Evolutionary conservation across 2,797 vertebrate genomes (phyloP).

Genomic region (Darevskia mixta): DNA sequence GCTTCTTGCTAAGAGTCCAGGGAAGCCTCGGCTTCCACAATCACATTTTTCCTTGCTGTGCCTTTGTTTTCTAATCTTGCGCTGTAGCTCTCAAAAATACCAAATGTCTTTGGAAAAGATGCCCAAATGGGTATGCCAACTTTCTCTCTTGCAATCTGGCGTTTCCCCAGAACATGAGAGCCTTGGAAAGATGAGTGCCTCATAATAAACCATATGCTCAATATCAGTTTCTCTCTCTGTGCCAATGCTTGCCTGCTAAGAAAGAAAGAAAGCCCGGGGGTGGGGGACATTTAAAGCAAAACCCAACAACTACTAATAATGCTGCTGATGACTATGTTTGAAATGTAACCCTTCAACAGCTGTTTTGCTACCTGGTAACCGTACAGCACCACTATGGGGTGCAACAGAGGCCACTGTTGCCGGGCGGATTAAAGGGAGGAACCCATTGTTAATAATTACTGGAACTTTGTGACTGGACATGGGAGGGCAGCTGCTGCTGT

Average conservation of each 20-base stretch:
- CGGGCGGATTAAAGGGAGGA: conserved; percentile 17
- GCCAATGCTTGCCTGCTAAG: conserved; percentile 56
- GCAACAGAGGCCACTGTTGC: conserved; percentile 8
- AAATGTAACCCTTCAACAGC: conserved; percentile 43
- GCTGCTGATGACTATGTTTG: background rate
- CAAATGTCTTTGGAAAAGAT: conserved; percentile 14
- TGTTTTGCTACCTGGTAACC: conserved; percentile 43
- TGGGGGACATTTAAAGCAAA: conserved; percentile 24
- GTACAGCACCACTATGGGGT: conserved; percentile 3
- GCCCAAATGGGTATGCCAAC: conserved; percentile 47
- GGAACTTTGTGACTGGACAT: conserved; percentile 26
- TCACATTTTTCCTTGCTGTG: background rate
- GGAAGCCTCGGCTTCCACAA: background rate
- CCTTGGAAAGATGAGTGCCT: conserved; percentile 53
- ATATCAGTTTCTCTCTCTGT: conserved; percentile 43
- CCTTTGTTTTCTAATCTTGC: background rate
- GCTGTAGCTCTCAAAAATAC: conserved; percentile 1
- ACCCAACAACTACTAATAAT: background rate
- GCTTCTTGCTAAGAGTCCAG: no score
- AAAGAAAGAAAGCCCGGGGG: conserved; percentile 59
- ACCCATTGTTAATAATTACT: conserved; percentile 59
- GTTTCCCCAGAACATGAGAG: background rate
- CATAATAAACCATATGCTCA: conserved; percentile 65
- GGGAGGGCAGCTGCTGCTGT: accelerated
- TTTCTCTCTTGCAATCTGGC: background rate